Base-by-base conservation (phyloP, 2,888 invertebrate genomes). In the Branchellion lobata region DNA sequence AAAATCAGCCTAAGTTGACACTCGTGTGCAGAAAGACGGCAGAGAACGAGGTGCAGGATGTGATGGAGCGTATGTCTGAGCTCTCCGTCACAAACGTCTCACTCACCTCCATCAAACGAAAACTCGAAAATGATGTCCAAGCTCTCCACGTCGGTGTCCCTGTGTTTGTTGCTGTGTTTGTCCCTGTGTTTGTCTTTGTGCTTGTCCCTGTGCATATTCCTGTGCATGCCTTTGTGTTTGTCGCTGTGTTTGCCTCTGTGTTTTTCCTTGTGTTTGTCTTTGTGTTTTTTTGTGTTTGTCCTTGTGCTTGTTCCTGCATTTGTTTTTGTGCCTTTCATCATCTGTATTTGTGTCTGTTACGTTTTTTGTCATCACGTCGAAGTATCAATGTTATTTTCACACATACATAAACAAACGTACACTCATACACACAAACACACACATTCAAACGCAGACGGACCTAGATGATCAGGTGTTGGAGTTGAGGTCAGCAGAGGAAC, bases 401-500 rank as follows among this genome's bases (percentile, higher is more conserved):
- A n/a, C n/a, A n/a, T n/a, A n/a, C n/a, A n/a, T n/a, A n/a, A n/a
- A n/a, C n/a, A n/a, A n/a, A n/a, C n/a, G n/a, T n/a, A n/a, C n/a
- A n/a, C n/a, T n/a, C n/a, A n/a, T n/a, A n/a, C 34, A 51, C 1
- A 11, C 0, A 75, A 34, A 65, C 33, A n/a, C 31, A 72, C 34
- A 65, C 18, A 33, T 78, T 75, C 40, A 27, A 33, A 65, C 80
- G 73, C 85, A 91, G 90, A 93, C 96, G 88, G 98, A 99, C 89
- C 92, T 99, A 88, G 98, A 98, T 89, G 98, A 98, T 90, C 93
- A 97, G 88, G 91, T 96, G 90, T 95, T 95, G 90, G 98, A 98
- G 90, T 95, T 97, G 89, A 96, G 96, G 92, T 94, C 94, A 91
- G 95, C 96, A 85, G 98, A 99, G 89, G 99, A 99, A 90, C 84